These are phyloP conservation scores for Leptestheria dahalacensis DNA, from an alignment of 1,140 invertebrate genomes.

Conservation along the genomic window DNA sequence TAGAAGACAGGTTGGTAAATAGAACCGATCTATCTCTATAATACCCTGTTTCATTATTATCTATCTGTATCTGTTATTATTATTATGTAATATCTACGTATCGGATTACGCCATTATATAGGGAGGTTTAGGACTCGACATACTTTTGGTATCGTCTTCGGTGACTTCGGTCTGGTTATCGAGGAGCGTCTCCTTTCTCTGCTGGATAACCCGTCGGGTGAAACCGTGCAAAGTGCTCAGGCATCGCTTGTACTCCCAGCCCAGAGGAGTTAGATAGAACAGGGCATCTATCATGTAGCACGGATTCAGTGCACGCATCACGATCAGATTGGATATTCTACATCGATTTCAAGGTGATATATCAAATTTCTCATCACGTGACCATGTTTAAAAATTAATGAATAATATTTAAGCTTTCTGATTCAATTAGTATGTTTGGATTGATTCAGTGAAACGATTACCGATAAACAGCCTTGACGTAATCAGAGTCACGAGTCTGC, in stretches of 20 bases:
- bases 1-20: too few species aligned
- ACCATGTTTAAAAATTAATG: too few species aligned
- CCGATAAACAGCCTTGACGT: conserved; percentile 54
- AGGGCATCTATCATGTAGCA: conserved; percentile 47
- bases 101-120: background rate
- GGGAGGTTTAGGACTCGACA: too few species aligned
- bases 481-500: conserved; percentile 51
- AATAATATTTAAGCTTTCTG: too few species aligned
- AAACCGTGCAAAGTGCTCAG: conserved; percentile 51
- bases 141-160: too few species aligned
- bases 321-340: background rate
- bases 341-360: background rate
- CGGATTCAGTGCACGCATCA: conserved; percentile 26
- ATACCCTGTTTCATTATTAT: conserved; percentile 23
- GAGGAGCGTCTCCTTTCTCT: background rate
- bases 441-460: too few species aligned
- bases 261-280: conserved; percentile 40
- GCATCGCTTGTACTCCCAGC: conserved; percentile 40
- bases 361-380: too few species aligned
- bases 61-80: background rate
- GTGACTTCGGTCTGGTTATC: too few species aligned
- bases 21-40: conserved; percentile 2
- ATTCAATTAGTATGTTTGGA: too few species aligned
- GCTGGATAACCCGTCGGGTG: conserved; percentile 34
- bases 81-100: background rate